These are phyloP conservation scores for Notocelia uddmanniana DNA, from an alignment of 2,888 invertebrate species.

Conservation along the genomic window DNA sequence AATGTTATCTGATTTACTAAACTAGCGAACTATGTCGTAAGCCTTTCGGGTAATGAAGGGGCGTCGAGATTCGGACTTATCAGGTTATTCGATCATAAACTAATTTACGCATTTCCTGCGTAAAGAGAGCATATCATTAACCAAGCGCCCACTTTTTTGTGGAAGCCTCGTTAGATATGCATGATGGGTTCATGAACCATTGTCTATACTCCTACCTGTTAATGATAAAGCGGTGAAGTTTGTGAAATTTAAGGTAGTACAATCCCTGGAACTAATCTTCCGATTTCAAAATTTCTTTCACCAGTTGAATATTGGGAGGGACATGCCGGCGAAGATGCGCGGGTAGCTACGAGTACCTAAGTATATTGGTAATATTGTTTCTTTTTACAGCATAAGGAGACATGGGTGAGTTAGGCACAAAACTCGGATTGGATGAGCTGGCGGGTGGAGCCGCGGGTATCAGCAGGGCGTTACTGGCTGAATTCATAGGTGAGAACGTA, in stretches of 20 bases:
- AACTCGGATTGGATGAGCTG: slow-evolving; percentile 90
- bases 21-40: slow-evolving; percentile 60
- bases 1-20: slow-evolving; percentile 67
- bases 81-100: slow-evolving; percentile 34
- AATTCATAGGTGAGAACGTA: slow-evolving; percentile 89
- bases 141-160: slow-evolving; percentile 20
- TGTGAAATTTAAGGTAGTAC: no score
- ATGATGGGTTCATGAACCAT: slow-evolving; percentile 12
- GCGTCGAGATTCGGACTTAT: slow-evolving; percentile 47
- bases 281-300: no score
- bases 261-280: no score
- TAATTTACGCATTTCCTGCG: slow-evolving; percentile 43
- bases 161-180: neutral
- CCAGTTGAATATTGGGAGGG: no score
- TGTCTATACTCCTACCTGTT: neutral
- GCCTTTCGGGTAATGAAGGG: slow-evolving; percentile 51
- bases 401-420: slow-evolving; percentile 88
- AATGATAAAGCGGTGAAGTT: no score
- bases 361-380: slow-evolving; percentile 11
- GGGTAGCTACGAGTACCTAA: neutral
- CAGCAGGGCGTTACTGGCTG: slow-evolving; percentile 93
- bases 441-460: slow-evolving; percentile 89
- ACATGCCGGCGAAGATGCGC: no score
- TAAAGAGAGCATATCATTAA: slow-evolving; percentile 24
- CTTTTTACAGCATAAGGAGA: slow-evolving; percentile 58